These are phyloP conservation scores for Theretra japonica DNA, from an alignment of 2,888 invertebrate genomes.

Conservation along the genomic window DNA sequence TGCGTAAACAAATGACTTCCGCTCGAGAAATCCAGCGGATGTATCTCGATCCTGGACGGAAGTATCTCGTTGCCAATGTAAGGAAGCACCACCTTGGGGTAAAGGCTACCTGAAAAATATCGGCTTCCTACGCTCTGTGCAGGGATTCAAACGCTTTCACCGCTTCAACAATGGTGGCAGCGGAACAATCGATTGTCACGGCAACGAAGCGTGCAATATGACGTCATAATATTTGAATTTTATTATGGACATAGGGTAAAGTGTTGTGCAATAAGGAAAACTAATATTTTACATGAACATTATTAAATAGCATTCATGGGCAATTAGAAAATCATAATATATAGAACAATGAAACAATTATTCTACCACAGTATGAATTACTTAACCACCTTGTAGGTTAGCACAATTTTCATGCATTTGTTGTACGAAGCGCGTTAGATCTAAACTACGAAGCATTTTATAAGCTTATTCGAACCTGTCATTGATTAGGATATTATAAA, in stretches of 20 bases:
- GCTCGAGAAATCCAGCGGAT: conserved; percentile 43
- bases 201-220: conserved; percentile 36
- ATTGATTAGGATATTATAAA: too few relatives aligned
- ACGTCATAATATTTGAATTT: conserved; percentile 38
- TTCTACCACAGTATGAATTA: too few relatives aligned
- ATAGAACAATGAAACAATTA: not conserved
- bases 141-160: conserved; percentile 28
- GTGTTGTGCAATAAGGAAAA: not conserved
- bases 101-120: conserved; percentile 45
- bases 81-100: conserved; percentile 41
- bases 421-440: too few relatives aligned
- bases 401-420: too few relatives aligned
- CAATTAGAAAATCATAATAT: not conserved
- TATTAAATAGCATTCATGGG: not conserved
- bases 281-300: not conserved
- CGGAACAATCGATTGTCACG: conserved; percentile 41
- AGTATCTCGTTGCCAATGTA: conserved; percentile 41
- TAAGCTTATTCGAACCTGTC: too few relatives aligned
- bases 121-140: conserved; percentile 36
- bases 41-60: conserved; percentile 42
- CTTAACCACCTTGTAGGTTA: too few relatives aligned
- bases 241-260: not conserved
- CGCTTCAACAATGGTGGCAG: conserved; percentile 34
- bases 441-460: too few relatives aligned
- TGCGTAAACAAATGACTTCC: conserved; percentile 41